Percentiles rank a stretch among this genome's conserved stretches.
phyloP scores from a whole-genome alignment of 2,113 vertebrate genomes.

The Centropus bengalensis region DNA sequence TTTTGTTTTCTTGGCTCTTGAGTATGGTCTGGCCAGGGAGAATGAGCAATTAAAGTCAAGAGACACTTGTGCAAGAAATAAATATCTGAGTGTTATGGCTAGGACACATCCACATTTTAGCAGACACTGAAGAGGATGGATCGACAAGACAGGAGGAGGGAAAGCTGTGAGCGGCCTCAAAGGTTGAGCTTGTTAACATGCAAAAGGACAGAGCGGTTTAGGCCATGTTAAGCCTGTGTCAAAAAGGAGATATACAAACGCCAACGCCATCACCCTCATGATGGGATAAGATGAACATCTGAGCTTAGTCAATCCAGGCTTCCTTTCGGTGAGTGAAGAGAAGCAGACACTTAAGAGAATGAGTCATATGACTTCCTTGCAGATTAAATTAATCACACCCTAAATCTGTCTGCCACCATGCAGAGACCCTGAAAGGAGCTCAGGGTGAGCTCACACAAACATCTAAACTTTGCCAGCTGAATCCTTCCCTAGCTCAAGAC shows the following conservation, averaged over 20 bases:
- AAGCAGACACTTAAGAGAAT: slow-evolving; percentile 28
- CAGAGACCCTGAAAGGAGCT: background rate
- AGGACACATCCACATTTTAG: background rate
- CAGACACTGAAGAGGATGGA: background rate
- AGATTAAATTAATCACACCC: slow-evolving; percentile 17
- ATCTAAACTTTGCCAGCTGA: background rate
- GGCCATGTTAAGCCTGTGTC: background rate
- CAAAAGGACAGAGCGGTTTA: background rate
- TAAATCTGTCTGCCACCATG: background rate
- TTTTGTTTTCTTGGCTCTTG: background rate
- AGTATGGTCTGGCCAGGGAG: background rate
- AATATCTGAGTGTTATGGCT: background rate
- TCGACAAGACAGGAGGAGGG: background rate
- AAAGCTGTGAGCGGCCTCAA: background rate
- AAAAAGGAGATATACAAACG: background rate
- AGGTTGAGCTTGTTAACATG: too few relatives aligned
- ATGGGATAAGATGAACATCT: slow-evolving; percentile 30
- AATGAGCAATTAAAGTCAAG: background rate
- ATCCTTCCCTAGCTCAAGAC: background rate
- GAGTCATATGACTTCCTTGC: slow-evolving; percentile 41
- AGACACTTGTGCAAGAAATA: background rate
- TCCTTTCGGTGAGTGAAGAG: slow-evolving; percentile 26
- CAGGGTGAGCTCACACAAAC: background rate
- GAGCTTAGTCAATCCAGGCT: slow-evolving; percentile 34
- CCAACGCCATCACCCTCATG: slow-evolving; percentile 28